Base-by-base conservation (phyloP, 2,888 invertebrate species). In the Sphaerophoria taeniata region DNA sequence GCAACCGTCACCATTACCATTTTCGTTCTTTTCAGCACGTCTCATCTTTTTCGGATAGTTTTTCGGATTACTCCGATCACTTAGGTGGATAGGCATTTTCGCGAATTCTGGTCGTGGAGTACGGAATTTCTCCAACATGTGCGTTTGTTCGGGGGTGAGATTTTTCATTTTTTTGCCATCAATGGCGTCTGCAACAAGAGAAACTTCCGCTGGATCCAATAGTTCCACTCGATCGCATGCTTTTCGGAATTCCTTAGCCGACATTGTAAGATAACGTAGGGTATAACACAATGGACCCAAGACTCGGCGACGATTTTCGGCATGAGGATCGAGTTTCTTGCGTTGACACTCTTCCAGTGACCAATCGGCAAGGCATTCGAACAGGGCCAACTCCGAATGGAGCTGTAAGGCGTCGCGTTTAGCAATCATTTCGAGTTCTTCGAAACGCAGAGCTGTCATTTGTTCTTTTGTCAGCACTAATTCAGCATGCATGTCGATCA, bases 31-130 rank as follows among this genome's bases (percentile, higher is more conserved):
- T 65, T 90, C 88, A 12, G 90, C 89, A 4, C 89, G 88, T 6
- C 92, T 88, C 92, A 92, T 92, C 88, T 92, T 92, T 86, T 92
- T 92, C 11, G 91, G 89, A 87, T 92, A 92, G 72, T 92, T 92
- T 83, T 92, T 92, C 0, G 91, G 92, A 87, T 91, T 90, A 78
- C 90, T 92, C 11, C 92, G 91, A 88, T 92, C 91, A 81, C 92
- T 92, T 39, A 92, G 89, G 88, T 92, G 89, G 73, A 92, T 92
- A 39, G 92, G 92, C 90, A 92, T 91, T 85, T 90, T 89, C 53
- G 92, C 90, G 75, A 91, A 92, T 76, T 90, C 90, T 31, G 92
- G 92, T 31, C 92, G 88, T 24, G 90, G 89, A 11, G 90, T 90
- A 36, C 90, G 91, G 78, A 92, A 92, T 75, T 90, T 90, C 34